A percentile compares a stretch with the other conserved stretches of the same genome.
These are phyloP conservation scores for Drosophila auraria DNA, from an alignment of 1,140 invertebrate genomes.

Conservation along the genomic window DNA sequence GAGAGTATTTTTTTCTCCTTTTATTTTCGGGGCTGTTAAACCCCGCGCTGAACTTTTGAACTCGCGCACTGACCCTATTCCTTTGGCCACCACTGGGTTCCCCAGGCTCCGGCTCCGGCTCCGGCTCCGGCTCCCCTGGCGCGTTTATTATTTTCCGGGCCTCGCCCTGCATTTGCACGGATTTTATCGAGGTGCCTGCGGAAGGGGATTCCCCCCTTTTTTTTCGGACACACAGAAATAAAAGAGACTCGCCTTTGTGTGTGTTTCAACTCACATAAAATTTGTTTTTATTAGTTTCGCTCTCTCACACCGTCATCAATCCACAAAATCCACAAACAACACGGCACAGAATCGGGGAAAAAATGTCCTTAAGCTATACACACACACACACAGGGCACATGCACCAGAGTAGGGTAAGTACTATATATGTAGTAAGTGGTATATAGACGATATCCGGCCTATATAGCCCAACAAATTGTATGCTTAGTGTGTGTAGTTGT, in stretches of 20 bases:
- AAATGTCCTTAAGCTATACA: slow-evolving; percentile 64
- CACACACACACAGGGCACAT: slow-evolving; percentile 28
- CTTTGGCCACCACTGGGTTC: not conserved
- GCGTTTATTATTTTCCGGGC: slow-evolving; percentile 66
- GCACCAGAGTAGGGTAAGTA: not conserved
- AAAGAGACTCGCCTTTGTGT: slow-evolving; percentile 42
- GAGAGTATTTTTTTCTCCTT: no score
- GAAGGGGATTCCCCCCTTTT: not conserved
- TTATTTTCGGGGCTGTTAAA: slow-evolving; percentile 57
- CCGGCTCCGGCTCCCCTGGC: slow-evolving; percentile 8
- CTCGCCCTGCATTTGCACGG: slow-evolving; percentile 57
- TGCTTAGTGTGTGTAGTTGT: not conserved
- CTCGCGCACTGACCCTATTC: slow-evolving; percentile 75
- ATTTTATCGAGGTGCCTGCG: slow-evolving; percentile 66
- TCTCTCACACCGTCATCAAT: slow-evolving; percentile 33
- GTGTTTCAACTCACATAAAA: slow-evolving; percentile 76
- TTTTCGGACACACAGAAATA: slow-evolving; percentile 19
- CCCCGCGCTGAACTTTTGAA: slow-evolving; percentile 74
- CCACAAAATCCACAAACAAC: slow-evolving; percentile 38
- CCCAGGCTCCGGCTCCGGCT: not conserved
- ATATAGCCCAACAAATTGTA: not conserved
- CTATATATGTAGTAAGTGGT: not conserved
- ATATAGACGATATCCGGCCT: slow-evolving; percentile 2
- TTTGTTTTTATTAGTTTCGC: slow-evolving; percentile 77
- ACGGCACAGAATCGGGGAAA: slow-evolving; percentile 40